Evolutionary conservation across 2,113 vertebrate species (phyloP).

Genomic region (Sphaerodactylus townsendi): DNA sequence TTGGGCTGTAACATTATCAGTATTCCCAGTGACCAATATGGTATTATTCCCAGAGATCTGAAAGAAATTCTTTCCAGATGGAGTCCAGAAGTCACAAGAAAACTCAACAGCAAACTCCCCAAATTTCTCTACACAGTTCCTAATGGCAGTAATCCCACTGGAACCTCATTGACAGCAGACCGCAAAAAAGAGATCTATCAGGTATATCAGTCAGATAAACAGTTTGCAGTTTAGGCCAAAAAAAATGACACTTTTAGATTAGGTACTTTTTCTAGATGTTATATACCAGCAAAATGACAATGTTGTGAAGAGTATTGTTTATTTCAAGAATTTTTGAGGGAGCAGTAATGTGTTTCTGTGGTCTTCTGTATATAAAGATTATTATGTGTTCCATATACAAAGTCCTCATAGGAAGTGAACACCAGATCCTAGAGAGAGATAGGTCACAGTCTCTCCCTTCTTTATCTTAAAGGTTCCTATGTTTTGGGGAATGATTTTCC

Average conservation of each 20-base stretch:
- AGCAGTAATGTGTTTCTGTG: neutral
- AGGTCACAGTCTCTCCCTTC: neutral
- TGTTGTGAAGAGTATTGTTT: neutral
- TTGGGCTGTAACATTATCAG: conserved; percentile 89
- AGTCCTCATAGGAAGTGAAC: neutral
- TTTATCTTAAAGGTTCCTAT: neutral
- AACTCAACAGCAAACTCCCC: conserved; percentile 69
- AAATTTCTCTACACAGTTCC: conserved; percentile 92
- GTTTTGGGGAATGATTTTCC: neutral
- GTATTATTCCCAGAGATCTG: conserved; percentile 87
- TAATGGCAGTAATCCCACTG: conserved; percentile 93
- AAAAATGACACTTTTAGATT: neutral
- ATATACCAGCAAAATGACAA: neutral
- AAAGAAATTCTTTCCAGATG: conserved; percentile 83
- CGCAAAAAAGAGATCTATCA: conserved; percentile 91
- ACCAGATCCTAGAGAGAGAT: neutral
- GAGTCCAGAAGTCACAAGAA: conserved; percentile 80
- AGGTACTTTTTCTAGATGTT: neutral
- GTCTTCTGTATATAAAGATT: neutral
- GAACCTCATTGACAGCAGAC: conserved; percentile 83
- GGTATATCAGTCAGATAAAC: conserved; percentile 63
- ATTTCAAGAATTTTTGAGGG: neutral
- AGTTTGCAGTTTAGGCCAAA: neutral
- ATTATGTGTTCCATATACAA: neutral
- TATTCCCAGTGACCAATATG: conserved; percentile 86